Percentiles rank a stretch among this genome's conserved stretches.
Conservation (phyloP, 1,140 invertebrate species). For the Drosophila pseudoobscura region DNA sequence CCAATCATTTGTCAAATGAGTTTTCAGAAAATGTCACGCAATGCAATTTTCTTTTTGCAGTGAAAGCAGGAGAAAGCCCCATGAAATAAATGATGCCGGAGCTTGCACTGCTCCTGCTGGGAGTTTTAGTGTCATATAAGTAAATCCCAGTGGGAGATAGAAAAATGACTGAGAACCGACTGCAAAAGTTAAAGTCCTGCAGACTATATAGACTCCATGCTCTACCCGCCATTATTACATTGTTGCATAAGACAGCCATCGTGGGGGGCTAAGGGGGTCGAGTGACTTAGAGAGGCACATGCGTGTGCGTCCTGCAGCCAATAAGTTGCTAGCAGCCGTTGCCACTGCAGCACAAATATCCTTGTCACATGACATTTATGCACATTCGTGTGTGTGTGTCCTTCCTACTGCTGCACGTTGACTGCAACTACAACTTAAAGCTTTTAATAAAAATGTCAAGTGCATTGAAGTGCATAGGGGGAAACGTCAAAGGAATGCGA, state of each 20-base stretch:
- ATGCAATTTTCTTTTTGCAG: conserved; percentile 58
- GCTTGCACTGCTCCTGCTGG: conserved; percentile 19
- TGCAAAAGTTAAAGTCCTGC: conserved; percentile 65
- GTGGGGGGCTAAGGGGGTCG: background rate
- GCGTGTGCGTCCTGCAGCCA: conserved; percentile 51
- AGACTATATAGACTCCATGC: conserved; percentile 42
- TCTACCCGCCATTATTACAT: conserved; percentile 74
- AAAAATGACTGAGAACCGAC: conserved; percentile 67
- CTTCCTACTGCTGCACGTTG: conserved; percentile 7
- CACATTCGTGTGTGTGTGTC: conserved; percentile 51
- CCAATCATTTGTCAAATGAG: conserved; percentile 77
- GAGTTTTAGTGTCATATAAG: conserved; percentile 63
- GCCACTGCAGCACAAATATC: conserved; percentile 56
- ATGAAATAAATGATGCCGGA: conserved; percentile 62
- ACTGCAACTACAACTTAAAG: conserved; percentile 73
- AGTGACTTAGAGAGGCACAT: background rate
- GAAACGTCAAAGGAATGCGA: conserved; percentile 26
- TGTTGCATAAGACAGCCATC: conserved; percentile 57
- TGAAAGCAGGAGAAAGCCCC: conserved; percentile 35
- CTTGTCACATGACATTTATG: conserved; percentile 62
- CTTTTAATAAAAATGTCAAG: conserved; percentile 82
- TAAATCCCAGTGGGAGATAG: conserved; percentile 43
- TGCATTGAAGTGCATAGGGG: conserved; percentile 70
- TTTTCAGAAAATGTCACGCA: conserved; percentile 76
- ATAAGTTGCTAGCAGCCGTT: conserved; percentile 75